A percentile compares a stretch with the other conserved stretches of the same genome.
Evolutionary conservation across 2,113 vertebrate genomes (phyloP).

Genomic region (pig (Sus scrofa)): DNA sequence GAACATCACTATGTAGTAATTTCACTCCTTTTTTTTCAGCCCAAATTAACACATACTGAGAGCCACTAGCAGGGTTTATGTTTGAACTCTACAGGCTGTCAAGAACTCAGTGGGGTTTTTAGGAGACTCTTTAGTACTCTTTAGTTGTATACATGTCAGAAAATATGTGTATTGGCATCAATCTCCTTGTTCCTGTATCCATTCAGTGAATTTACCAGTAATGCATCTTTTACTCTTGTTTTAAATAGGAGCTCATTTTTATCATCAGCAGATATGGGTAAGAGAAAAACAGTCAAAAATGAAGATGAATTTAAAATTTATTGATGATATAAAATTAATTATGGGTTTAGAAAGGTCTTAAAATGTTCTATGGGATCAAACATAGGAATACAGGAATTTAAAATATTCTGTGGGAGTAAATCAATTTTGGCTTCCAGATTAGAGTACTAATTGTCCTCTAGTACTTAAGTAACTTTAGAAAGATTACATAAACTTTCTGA

Average conservation of each 20-base stretch:
- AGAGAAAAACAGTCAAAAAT: neutral
- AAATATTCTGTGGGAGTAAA: neutral
- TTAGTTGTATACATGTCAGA: neutral
- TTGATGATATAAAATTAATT: slow-evolving; percentile 15
- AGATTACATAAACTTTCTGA: neutral
- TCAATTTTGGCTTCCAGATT: neutral
- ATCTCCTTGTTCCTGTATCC: neutral
- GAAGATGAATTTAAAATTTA: neutral
- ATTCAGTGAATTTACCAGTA: neutral
- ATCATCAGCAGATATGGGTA: neutral
- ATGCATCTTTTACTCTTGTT: neutral
- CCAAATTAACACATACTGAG: neutral
- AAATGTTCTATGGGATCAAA: neutral
- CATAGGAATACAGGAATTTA: neutral
- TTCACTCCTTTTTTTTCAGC: neutral
- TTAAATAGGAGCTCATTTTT: neutral
- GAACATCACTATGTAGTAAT: neutral
- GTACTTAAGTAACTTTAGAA: neutral
- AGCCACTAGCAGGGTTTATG: neutral
- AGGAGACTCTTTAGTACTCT: neutral
- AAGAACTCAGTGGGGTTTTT: neutral
- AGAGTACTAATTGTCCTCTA: neutral
- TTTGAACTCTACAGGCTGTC: neutral
- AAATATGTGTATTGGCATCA: neutral
- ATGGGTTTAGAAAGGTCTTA: neutral